These are phyloP conservation scores for Syrphus vitripennis DNA, from an alignment of 2,888 invertebrate genomes.

Conservation along the genomic window DNA sequence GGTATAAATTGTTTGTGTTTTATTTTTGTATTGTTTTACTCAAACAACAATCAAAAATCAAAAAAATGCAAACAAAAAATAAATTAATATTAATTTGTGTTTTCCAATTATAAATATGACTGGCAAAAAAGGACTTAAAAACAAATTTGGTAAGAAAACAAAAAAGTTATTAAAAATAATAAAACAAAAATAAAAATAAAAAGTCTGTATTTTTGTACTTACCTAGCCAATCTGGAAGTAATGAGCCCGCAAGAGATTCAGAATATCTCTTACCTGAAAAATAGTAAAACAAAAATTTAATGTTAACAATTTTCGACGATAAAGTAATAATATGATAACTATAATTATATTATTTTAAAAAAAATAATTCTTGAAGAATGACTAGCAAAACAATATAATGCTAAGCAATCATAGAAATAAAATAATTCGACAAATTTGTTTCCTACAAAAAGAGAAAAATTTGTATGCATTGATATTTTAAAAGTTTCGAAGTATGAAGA, in stretches of 20 bases:
- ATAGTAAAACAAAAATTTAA: constrained; percentile 61
- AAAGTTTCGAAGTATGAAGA: too few species aligned
- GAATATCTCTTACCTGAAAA: constrained; percentile 82
- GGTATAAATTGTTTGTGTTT: background rate
- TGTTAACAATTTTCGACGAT: background rate
- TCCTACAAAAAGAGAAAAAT: constrained; percentile 26
- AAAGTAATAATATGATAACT: constrained; percentile 4
- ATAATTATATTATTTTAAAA: background rate
- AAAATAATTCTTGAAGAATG: background rate
- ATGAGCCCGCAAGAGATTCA: constrained; percentile 82
- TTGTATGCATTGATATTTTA: constrained; percentile 48
- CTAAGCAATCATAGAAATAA: constrained; percentile 54
- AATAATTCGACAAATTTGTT: constrained; percentile 7
- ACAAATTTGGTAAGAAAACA: constrained; percentile 70
- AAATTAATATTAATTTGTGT: constrained; percentile 47
- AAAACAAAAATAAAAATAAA: constrained; percentile 69
- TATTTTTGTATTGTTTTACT: background rate
- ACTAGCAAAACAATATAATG: constrained; percentile 39
- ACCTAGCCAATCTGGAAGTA: constrained; percentile 82
- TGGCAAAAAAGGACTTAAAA: constrained; percentile 74
- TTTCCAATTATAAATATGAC: constrained; percentile 72
- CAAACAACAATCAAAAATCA: constrained; percentile 26
- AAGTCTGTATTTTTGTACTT: constrained; percentile 76
- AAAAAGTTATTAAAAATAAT: constrained; percentile 71
- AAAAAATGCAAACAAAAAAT: constrained; percentile 37